Evolutionary conservation across 2,797 vertebrate genomes (phyloP).

Genomic region (Microctenopoma lineatum): DNA sequence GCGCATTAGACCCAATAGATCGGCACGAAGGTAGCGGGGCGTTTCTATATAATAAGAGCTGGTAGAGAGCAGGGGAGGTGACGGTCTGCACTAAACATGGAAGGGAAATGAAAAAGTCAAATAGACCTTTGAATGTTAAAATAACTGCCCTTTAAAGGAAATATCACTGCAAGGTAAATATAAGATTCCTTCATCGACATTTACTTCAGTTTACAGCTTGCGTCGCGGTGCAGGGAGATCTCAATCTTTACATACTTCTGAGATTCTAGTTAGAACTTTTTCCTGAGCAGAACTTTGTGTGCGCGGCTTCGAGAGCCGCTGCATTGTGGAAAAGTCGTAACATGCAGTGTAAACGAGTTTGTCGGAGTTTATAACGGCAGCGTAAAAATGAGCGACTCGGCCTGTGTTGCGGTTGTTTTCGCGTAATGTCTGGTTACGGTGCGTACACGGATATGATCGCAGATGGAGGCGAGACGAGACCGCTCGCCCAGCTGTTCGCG

Average conservation of each 20-base stretch:
- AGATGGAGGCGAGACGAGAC: background rate
- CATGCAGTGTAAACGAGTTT: too few species aligned
- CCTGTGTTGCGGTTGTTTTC: background rate
- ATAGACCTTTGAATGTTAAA: constrained; percentile 20
- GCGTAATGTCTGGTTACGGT: background rate
- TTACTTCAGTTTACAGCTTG: background rate
- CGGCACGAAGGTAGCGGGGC: constrained; percentile 38
- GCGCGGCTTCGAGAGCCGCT: background rate
- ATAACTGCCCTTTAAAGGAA: constrained; percentile 27
- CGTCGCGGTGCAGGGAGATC: background rate
- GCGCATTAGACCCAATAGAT: background rate
- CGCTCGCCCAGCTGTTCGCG: constrained; percentile 21
- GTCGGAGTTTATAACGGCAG: background rate
- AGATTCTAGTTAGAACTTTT: background rate
- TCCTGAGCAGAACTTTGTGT: constrained; percentile 10
- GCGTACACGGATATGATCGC: background rate
- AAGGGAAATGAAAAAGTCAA: constrained; percentile 26
- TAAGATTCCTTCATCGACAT: background rate
- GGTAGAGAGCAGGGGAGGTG: constrained; percentile 21
- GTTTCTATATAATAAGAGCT: constrained; percentile 36
- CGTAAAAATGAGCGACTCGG: background rate
- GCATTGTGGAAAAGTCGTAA: background rate
- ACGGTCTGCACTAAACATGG: constrained; percentile 48
- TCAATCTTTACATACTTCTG: background rate
- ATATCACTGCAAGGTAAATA: constrained; percentile 45